These are phyloP conservation scores for Dicerorhinus sumatrensis DNA, from an alignment of 2,113 vertebrate genomes.

Conservation along the genomic window DNA sequence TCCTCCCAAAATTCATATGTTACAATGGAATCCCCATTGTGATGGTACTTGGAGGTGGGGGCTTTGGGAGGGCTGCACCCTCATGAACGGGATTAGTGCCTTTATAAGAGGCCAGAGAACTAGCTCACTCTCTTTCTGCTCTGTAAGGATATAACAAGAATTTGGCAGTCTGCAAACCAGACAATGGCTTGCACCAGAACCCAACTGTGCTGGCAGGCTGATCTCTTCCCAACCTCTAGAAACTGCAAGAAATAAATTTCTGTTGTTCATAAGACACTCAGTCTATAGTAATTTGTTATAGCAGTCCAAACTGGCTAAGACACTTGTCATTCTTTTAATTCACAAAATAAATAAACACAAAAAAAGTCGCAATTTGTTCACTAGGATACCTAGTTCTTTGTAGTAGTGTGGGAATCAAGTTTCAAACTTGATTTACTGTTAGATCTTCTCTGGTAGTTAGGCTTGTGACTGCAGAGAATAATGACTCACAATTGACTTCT, in stretches of 20 bases:
- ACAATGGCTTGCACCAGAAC: not conserved
- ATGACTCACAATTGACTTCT: not conserved
- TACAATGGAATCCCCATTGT: not conserved
- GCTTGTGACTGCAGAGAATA: not conserved
- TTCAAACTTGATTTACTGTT: not conserved
- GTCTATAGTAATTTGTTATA: not conserved
- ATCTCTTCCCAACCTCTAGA: not conserved
- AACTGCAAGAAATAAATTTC: not conserved
- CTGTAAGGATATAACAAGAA: not conserved
- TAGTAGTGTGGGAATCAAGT: not conserved
- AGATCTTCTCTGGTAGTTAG: not conserved
- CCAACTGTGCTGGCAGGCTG: not conserved
- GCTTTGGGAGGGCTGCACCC: not conserved
- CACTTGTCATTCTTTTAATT: not conserved
- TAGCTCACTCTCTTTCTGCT: not conserved
- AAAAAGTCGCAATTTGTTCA: not conserved
- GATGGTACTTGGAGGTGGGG: not conserved
- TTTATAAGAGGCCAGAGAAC: not conserved
- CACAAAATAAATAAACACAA: not conserved
- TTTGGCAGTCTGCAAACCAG: not conserved
- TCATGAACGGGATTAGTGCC: not conserved
- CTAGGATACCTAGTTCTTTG: not conserved
- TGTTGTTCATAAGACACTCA: not conserved
- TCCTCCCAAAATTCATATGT: not conserved
- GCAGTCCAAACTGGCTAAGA: not conserved